Percentiles rank a stretch among this genome's conserved stretches.
Evolutionary conservation across 2,113 vertebrate species (phyloP).

Genomic region (Oxyruncus cristatus): DNA sequence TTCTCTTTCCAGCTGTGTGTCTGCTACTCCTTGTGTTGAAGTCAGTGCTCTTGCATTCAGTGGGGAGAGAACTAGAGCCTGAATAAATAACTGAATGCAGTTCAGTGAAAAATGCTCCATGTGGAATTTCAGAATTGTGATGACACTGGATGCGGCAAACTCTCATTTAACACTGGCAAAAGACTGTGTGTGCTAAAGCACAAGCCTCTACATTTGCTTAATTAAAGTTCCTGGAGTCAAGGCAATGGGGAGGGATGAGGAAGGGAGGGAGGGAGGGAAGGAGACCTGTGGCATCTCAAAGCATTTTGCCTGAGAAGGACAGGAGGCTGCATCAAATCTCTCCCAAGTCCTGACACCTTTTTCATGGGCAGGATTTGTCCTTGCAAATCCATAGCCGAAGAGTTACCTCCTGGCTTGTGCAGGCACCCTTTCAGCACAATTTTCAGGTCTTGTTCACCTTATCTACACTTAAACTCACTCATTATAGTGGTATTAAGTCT

Average conservation of each 20-base stretch:
- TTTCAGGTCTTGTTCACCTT: neutral
- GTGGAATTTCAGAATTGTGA: neutral
- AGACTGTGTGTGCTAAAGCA: neutral
- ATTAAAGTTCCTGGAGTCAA: neutral
- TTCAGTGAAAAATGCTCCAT: neutral
- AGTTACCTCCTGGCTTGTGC: neutral
- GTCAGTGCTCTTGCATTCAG: neutral
- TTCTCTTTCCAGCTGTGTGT: neutral
- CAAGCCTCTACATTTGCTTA: neutral
- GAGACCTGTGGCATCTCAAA: neutral
- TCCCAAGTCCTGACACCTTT: neutral
- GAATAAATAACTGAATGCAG: neutral
- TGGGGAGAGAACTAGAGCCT: neutral
- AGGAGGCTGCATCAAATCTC: neutral
- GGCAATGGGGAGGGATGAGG: neutral
- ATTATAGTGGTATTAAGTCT: neutral
- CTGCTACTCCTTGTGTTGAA: neutral
- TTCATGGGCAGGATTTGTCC: neutral
- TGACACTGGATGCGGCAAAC: neutral
- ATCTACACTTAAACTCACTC: fast-evolving
- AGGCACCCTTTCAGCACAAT: neutral
- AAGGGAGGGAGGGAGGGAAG: neutral
- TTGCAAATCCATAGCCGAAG: neutral
- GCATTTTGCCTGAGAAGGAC: neutral
- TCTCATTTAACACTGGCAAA: neutral